Conservation (phyloP, 1,140 invertebrate genomes). For the Apis cerana region DNA sequence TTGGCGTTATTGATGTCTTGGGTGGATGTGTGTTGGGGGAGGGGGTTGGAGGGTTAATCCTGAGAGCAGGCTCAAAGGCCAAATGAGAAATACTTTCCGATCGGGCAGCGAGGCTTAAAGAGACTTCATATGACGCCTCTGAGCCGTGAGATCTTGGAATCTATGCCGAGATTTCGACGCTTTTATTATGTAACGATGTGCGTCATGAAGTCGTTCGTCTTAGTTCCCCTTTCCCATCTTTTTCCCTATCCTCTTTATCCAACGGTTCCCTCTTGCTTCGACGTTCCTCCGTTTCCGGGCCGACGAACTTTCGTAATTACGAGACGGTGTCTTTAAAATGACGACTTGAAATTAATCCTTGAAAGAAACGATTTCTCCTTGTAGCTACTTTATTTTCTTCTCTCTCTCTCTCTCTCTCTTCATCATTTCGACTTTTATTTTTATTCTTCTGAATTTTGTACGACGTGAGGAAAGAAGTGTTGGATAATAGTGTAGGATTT, state of each 20-base stretch:
- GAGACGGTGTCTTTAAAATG: conserved; percentile 40
- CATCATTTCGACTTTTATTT: not conserved
- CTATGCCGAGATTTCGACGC: conserved; percentile 62
- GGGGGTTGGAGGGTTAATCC: conserved; percentile 68
- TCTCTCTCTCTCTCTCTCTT: not conserved
- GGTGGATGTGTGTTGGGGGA: conserved; percentile 55
- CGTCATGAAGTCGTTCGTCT: conserved; percentile 9
- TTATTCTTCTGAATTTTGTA: too few species aligned
- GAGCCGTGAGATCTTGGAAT: conserved; percentile 59
- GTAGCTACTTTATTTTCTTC: not conserved
- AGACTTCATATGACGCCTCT: conserved; percentile 68
- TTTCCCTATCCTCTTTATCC: not conserved
- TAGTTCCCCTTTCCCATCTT: conserved; percentile 33
- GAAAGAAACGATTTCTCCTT: not conserved
- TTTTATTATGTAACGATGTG: conserved; percentile 62
- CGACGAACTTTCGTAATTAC: conserved; percentile 35
- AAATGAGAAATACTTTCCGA: conserved; percentile 80
- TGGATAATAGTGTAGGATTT: too few species aligned
- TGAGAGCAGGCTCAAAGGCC: conserved; percentile 72
- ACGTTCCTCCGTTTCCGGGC: not conserved
- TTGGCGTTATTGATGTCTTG: conserved; percentile 65
- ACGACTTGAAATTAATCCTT: conserved; percentile 34
- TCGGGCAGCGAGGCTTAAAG: conserved; percentile 68
- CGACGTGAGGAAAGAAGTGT: too few species aligned
- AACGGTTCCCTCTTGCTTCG: too few species aligned